phyloP scores from a whole-genome alignment of 2,888 invertebrate species.

The Busseola fusca region DNA sequence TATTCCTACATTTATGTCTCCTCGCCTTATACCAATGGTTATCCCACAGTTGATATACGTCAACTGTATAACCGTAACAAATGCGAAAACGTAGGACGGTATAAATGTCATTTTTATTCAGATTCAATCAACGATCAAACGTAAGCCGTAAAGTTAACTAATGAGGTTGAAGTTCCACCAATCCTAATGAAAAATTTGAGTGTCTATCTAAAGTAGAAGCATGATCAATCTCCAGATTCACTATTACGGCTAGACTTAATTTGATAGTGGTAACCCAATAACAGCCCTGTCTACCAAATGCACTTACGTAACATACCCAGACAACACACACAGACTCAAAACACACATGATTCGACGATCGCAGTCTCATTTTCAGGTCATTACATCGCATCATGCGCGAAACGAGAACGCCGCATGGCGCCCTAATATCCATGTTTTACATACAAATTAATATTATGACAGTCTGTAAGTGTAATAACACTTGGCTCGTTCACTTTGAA shows the following conservation, averaged over 20 bases:
- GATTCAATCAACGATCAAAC: background rate
- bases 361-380: slow-evolving; percentile 73
- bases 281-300: background rate
- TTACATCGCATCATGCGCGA: slow-evolving; percentile 65
- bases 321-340: slow-evolving; percentile 39
- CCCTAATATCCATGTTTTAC: slow-evolving; percentile 63
- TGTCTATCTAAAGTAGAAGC: background rate
- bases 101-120: background rate
- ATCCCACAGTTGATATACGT: too few species aligned
- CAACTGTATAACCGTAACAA: too few species aligned
- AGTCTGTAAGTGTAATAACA: slow-evolving; percentile 60
- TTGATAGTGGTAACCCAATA: slow-evolving; percentile 6
- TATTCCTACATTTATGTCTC: background rate
- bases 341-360: slow-evolving; percentile 54
- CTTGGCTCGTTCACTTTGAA: slow-evolving; percentile 44
- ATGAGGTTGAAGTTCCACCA: background rate
- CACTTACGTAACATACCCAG: slow-evolving; percentile 10
- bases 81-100: too few species aligned
- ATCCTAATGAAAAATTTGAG: background rate
- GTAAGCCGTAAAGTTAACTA: background rate
- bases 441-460: slow-evolving; percentile 66
- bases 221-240: slow-evolving; percentile 12
- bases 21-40: too few species aligned
- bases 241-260: slow-evolving; percentile 25
- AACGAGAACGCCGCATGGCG: slow-evolving; percentile 66